Percentiles rank a stretch among this genome's conserved stretches.
Evolutionary conservation across 2,113 vertebrate species (phyloP).

Genomic region (Festucalex cinctus): DNA sequence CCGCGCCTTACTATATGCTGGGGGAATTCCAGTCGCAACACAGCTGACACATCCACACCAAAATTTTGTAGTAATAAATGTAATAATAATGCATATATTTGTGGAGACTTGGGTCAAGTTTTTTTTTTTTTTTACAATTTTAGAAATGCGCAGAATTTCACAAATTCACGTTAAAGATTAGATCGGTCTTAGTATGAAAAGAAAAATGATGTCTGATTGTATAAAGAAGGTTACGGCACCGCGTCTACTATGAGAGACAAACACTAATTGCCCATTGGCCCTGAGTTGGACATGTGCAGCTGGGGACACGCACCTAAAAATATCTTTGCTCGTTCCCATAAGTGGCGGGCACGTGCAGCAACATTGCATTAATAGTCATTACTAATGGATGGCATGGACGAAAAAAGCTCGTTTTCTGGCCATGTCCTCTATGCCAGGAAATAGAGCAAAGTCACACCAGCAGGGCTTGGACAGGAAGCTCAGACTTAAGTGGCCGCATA

Average conservation of each 20-base stretch:
- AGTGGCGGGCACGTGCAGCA: slow-evolving; percentile 52
- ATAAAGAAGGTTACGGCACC: slow-evolving; percentile 55
- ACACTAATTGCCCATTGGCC: slow-evolving; percentile 73
- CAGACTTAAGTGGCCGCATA: slow-evolving; percentile 16
- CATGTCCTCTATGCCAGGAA: slow-evolving; percentile 53
- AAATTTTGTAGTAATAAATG: too few relatives aligned
- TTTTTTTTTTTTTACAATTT: too few relatives aligned
- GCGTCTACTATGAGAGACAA: slow-evolving; percentile 62
- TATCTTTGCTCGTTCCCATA: slow-evolving; percentile 62
- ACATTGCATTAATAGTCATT: slow-evolving; percentile 61
- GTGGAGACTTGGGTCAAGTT: too few relatives aligned
- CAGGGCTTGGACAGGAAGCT: slow-evolving; percentile 35
- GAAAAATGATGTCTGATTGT: too few relatives aligned
- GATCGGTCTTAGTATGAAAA: too few relatives aligned
- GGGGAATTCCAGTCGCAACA: too few relatives aligned
- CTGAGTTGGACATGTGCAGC: slow-evolving; percentile 69
- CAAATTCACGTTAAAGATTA: too few relatives aligned
- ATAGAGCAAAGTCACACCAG: slow-evolving; percentile 28
- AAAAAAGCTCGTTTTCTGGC: slow-evolving; percentile 59
- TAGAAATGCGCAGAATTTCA: too few relatives aligned
- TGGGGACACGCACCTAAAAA: slow-evolving; percentile 73
- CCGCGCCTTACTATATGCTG: too few relatives aligned
- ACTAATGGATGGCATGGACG: slow-evolving; percentile 46
- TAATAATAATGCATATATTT: too few relatives aligned
- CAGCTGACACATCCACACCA: too few relatives aligned